Percentiles rank a stretch among this genome's conserved stretches.
phyloP scores from a whole-genome alignment of 2,888 invertebrate genomes.

The Abrostola triplasia region DNA sequence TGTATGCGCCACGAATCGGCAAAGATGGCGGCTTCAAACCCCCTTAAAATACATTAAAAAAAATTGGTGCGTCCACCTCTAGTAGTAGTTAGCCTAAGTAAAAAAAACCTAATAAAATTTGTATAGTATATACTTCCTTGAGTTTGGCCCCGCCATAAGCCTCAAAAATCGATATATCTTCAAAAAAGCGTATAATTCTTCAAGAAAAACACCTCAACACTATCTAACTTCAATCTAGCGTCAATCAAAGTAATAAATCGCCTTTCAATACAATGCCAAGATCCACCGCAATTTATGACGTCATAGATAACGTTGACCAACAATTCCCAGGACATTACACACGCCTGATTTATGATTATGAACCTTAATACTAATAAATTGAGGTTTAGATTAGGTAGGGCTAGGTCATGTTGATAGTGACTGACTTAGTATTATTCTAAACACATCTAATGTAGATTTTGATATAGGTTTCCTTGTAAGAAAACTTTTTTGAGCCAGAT shows the following conservation, averaged over 20 bases:
- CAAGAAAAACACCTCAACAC: background rate
- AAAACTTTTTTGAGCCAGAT: no score
- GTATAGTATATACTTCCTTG: no score
- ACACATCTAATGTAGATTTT: no score
- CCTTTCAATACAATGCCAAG: constrained; percentile 15
- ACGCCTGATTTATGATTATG: constrained; percentile 36
- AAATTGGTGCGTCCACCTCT: no score
- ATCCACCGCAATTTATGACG: constrained; percentile 31
- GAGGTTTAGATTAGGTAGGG: constrained; percentile 3
- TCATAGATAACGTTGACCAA: constrained; percentile 31
- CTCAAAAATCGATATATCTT: background rate
- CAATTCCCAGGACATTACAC: constrained; percentile 24
- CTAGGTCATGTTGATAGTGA: background rate
- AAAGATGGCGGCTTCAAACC: no score
- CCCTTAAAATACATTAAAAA: no score
- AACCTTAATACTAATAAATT: constrained; percentile 29
- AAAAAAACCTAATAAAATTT: no score
- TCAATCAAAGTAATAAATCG: constrained; percentile 18
- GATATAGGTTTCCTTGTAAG: no score
- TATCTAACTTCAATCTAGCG: background rate
- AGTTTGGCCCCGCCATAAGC: no score
- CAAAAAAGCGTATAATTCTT: background rate
- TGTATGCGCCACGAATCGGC: no score
- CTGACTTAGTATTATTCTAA: background rate
- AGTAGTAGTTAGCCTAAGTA: no score